Evolutionary conservation across 2,797 vertebrate genomes (phyloP).

Genomic region (Glyptemys insculpta): DNA sequence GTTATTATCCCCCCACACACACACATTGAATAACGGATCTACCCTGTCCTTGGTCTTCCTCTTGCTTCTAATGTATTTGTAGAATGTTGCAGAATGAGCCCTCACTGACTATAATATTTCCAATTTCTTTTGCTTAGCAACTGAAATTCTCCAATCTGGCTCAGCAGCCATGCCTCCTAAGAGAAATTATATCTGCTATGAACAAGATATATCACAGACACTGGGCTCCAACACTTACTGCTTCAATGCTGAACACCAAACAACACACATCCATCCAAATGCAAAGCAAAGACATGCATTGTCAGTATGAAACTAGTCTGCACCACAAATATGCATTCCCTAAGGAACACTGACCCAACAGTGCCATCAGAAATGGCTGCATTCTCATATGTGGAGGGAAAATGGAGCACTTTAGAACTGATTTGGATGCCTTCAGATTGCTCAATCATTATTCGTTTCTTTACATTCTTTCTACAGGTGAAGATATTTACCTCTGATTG

Average conservation of each 20-base stretch:
- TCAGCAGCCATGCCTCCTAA: not conserved
- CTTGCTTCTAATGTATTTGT: too few relatives aligned
- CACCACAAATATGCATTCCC: not conserved
- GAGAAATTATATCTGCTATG: not conserved
- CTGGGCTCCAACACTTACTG: not conserved
- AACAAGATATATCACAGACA: not conserved
- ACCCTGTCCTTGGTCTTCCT: too few relatives aligned
- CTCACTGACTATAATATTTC: not conserved
- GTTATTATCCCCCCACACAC: too few relatives aligned
- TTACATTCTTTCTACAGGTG: not conserved
- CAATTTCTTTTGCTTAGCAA: not conserved
- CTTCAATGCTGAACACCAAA: not conserved
- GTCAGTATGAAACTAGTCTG: not conserved
- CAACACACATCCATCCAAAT: not conserved
- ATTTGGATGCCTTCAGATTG: not conserved
- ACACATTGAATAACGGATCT: too few relatives aligned
- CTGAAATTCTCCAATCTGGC: not conserved
- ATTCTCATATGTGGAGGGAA: not conserved
- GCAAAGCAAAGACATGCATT: not conserved
- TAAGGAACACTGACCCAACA: not conserved
- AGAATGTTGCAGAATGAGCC: accelerated
- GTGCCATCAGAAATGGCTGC: not conserved
- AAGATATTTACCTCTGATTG: not conserved
- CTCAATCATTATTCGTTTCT: not conserved
- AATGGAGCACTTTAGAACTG: not conserved